phyloP scores from a whole-genome alignment of 2,888 invertebrate genomes.

The Trilocha varians region DNA sequence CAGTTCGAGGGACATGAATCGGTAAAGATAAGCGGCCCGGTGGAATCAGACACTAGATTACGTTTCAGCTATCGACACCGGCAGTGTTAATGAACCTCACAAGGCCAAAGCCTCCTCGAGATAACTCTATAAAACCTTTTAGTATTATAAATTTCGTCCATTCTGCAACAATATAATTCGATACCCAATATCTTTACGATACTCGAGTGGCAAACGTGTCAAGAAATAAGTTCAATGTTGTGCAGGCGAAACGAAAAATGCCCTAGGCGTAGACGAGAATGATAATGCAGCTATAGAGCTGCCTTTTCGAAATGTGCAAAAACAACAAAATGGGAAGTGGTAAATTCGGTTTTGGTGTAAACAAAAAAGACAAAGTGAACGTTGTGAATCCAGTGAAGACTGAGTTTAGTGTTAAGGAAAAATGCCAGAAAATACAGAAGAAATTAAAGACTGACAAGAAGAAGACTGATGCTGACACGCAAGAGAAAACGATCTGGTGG shows the following conservation, averaged over 20 bases:
- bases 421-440: slow-evolving; percentile 60
- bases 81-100: slow-evolving; percentile 59
- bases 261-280: slow-evolving; percentile 30
- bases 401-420: slow-evolving; percentile 67
- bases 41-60: slow-evolving; percentile 58
- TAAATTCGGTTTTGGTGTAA: slow-evolving; percentile 52
- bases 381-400: slow-evolving; percentile 41
- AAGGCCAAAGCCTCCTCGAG: slow-evolving; percentile 58
- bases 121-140: slow-evolving; percentile 68
- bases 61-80: slow-evolving; percentile 48
- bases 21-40: slow-evolving; percentile 34
- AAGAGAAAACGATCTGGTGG: slow-evolving; percentile 69
- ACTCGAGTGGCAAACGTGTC: slow-evolving; percentile 39
- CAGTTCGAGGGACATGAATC: background rate
- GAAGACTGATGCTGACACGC: slow-evolving; percentile 54
- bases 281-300: slow-evolving; percentile 22
- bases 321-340: slow-evolving; percentile 61
- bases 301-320: slow-evolving; percentile 30
- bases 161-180: slow-evolving; percentile 55
- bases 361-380: slow-evolving; percentile 57
- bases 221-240: slow-evolving; percentile 31
- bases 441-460: slow-evolving; percentile 65
- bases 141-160: slow-evolving; percentile 60
- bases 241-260: slow-evolving; percentile 26
- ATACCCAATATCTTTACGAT: slow-evolving; percentile 61